Percentiles rank a stretch among this genome's conserved stretches.
Evolutionary conservation across 2,888 invertebrate genomes (phyloP).

Genomic region (Himalopsyche tibetana): DNA sequence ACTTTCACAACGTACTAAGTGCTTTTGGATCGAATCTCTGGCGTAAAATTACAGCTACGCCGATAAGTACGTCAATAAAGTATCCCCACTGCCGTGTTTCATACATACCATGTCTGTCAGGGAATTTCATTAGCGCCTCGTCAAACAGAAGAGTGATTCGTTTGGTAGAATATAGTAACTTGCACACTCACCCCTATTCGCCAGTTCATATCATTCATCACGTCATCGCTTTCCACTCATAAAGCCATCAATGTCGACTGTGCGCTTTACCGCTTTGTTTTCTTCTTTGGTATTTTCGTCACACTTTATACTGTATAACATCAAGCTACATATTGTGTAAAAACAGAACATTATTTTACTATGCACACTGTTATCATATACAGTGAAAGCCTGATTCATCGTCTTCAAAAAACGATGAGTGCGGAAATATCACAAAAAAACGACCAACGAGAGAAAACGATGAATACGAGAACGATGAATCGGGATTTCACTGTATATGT

Average conservation of each 20-base stretch:
- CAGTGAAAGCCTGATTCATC: too few relatives aligned
- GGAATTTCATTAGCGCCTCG: slow-evolving; percentile 10
- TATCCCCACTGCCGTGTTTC: not conserved
- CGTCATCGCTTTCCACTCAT: slow-evolving; percentile 12
- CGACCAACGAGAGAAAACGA: too few relatives aligned
- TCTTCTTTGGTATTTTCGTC: slow-evolving; percentile 30
- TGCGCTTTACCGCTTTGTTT: slow-evolving; percentile 23
- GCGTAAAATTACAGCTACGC: not conserved
- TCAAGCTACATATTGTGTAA: too few relatives aligned
- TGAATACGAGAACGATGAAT: too few relatives aligned
- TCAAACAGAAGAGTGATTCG: slow-evolving; percentile 7
- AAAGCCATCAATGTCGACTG: slow-evolving; percentile 26
- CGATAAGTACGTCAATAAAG: slow-evolving; percentile 6
- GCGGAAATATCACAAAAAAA: too few relatives aligned
- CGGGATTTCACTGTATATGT: too few relatives aligned
- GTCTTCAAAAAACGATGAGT: too few relatives aligned
- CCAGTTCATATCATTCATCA: slow-evolving; percentile 10
- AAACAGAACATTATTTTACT: too few relatives aligned
- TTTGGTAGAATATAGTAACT: not conserved
- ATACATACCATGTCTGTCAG: not conserved
- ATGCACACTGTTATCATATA: too few relatives aligned
- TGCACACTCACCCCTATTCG: not conserved
- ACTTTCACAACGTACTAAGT: not conserved
- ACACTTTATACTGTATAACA: not conserved
- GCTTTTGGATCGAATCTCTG: not conserved